Conservation (phyloP, 2,113 vertebrate genomes). For the Oxyruncus cristatus region DNA sequence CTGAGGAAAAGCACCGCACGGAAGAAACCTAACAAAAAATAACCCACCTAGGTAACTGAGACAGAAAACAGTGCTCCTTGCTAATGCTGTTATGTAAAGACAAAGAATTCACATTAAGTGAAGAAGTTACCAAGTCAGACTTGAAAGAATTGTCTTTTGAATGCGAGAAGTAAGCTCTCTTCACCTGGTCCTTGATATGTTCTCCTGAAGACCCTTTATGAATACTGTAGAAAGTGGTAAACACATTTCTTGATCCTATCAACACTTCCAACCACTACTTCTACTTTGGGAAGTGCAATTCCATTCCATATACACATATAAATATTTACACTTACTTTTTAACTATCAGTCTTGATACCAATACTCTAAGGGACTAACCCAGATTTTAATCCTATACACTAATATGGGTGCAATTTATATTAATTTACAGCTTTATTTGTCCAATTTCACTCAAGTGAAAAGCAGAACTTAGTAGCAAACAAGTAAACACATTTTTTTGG, state of each 20-base stretch:
- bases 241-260: not conserved
- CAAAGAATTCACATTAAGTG: not conserved
- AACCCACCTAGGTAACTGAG: not conserved
- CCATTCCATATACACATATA: not conserved
- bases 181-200: not conserved
- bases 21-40: not conserved
- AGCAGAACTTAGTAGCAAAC: not conserved
- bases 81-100: not conserved
- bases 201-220: not conserved
- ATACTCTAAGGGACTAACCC: not conserved
- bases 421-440: not conserved
- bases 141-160: not conserved
- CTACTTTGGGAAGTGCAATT: not conserved
- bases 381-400: not conserved
- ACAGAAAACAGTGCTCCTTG: not conserved
- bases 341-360: not conserved
- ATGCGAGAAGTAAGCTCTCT: not conserved
- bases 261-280: not conserved
- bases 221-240: not conserved
- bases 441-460: not conserved
- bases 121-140: not conserved
- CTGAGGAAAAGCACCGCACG: not conserved
- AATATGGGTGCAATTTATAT: not conserved
- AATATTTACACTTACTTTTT: not conserved
- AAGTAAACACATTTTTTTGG: not conserved